Evolutionary conservation across 2,888 invertebrate species (phyloP), one percentile per base, ranked within the genome.

Genomic region (Glaucopsyche alexis): DNA sequence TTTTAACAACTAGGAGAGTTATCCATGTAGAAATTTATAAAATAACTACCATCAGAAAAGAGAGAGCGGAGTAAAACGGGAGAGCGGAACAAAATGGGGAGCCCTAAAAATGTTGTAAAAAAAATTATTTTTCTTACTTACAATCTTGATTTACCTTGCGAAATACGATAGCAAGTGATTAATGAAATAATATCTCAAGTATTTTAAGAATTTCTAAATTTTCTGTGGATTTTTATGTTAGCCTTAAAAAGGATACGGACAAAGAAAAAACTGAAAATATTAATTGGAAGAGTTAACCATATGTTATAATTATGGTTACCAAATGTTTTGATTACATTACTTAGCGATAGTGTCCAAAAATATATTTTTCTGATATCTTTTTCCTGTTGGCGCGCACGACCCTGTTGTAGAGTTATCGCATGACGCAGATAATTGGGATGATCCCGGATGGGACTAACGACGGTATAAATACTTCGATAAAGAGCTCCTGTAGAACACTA

Each of bases 71-170:
- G 60, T 7, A 60, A 60, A 60, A 2, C 19, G 60, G 60, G 60
- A 60, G 19, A 16, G 60, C 2, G 3, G 60, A 60, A 19, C 60
- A 60, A 60, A 60, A 60, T 60, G 19, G 60, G 19, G 60, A 60
- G 60, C 60, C 60, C 19, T 60, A 60, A 60, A 60, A 60, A 60
- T 60, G 19, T 60, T 19, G 60, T 60, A 60, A 60, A 60, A 60
- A 60, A 60, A 60, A n/a, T n/a, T 60, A 60, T 60, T 60, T 60
- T 60, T 8, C 19, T 6, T 60, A 60, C n/a, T 60, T 60, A 60
- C n/a, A 50, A 50, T 50, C 50, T 50, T 2, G 50, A 14, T 14
- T 50, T 50, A 50, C n/a, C 50, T 50, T 50, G 50, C 11, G 11
- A 50, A 50, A 14, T 14, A 4, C n/a, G 50, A 50, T 50, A 11